Conservation (phyloP, 2,113 vertebrate genomes). For the Dasyprocta punctata region DNA sequence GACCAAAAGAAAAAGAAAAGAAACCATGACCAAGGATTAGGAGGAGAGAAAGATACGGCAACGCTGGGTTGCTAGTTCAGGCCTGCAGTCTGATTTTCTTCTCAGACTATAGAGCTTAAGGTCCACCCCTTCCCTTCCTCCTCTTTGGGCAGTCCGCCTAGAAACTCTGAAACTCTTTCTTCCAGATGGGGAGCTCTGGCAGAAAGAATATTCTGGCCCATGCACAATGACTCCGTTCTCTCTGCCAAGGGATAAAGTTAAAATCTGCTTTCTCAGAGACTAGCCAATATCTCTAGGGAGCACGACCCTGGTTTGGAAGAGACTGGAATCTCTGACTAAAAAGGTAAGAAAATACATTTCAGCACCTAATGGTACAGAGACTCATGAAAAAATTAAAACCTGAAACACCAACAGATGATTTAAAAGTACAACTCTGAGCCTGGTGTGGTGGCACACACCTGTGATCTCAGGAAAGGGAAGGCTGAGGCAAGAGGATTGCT, state of each 20-base stretch:
- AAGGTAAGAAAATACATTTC: neutral
- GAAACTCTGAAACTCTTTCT: constrained; percentile 75
- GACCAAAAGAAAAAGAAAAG: neutral
- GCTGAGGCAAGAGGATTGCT: neutral
- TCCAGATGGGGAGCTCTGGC: constrained; percentile 78
- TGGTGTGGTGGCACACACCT: neutral
- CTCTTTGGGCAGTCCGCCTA: constrained; percentile 57
- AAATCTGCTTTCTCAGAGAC: constrained; percentile 73
- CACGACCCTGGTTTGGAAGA: constrained; percentile 37
- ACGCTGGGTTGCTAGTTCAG: neutral
- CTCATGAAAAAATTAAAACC: neutral
- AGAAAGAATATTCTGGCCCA: constrained; percentile 65
- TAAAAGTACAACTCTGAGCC: constrained; percentile 17
- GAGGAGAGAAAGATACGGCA: neutral
- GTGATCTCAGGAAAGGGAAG: neutral
- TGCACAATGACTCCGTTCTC: neutral
- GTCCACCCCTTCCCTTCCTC: neutral
- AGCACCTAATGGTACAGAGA: neutral
- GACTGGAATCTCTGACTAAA: constrained; percentile 23
- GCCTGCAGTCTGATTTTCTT: neutral
- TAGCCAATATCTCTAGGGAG: constrained; percentile 64
- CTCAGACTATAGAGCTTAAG: neutral
- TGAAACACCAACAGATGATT: neutral
- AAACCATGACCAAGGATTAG: neutral
- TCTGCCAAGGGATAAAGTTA: constrained; percentile 68